Evolutionary conservation across 2,113 vertebrate species (phyloP), one percentile per base, ranked within the genome.

Genomic region (Cromileptes altivelis): DNA sequence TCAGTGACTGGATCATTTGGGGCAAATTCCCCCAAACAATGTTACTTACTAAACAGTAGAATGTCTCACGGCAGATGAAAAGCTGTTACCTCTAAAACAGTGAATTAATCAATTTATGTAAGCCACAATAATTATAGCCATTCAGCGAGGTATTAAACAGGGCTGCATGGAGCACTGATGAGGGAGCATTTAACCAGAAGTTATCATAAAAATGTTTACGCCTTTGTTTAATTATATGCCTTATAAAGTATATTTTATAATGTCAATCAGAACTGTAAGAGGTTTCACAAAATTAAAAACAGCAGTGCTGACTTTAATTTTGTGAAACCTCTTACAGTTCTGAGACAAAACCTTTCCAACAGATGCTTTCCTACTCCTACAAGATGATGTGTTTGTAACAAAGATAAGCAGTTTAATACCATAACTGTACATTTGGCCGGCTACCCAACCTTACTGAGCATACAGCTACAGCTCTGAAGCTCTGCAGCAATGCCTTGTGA

Each of bases 121-220:
- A n/a, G n/a, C n/a, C n/a, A n/a, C n/a, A n/a, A n/a, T n/a, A n/a
- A 70, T 85, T 84, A 71, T 2, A 81, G 61, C 76, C 42, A 58
- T 73, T 81, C 49, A 37, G 52, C 42, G 23, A 68, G 61, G 65
- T 69, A 75, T 70, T 60, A 40, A 75, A 74, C n/a, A 70, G 45
- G 27, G 47, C 69, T 67, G 30, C 49, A 64, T 1, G 25, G 42
- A 68, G 63, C 45, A 42, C 64, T 50, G 55, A 30, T 55, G 7
- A 45, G 56, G 40, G 65, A 65, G 37, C 11, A 61, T 78, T 85
- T 84, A 70, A 64, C 13, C 21, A 60, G 19, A 50, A 56, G 13
- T 61, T 56, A 69, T 47, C 55, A 60, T 81, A 25, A 58, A 63
- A 78, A 23, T 47, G 21, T 37, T 15, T 55, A 15, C 27, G 15